Evolutionary conservation across 2,797 vertebrate genomes (phyloP).

Genomic region (Kryptopterus vitreolus): DNA sequence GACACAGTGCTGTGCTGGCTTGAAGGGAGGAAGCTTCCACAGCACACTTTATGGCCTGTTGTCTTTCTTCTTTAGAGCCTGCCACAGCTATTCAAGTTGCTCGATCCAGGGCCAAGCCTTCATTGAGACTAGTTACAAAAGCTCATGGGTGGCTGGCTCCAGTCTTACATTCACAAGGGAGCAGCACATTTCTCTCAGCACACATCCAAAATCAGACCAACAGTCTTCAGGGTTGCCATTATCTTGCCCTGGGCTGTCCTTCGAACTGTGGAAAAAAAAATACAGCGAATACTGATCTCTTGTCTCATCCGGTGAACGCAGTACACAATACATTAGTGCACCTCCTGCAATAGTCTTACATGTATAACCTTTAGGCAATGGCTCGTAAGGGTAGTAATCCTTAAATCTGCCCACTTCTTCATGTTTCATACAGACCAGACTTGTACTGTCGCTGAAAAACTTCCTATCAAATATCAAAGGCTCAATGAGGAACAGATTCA

Average conservation of each 20-base stretch:
- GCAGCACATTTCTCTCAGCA: conserved; percentile 29
- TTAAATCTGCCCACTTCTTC: conserved; percentile 21
- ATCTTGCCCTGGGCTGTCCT: conserved; percentile 41
- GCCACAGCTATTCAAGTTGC: conserved; percentile 41
- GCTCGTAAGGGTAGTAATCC: background rate
- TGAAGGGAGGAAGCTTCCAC: conserved; percentile 22
- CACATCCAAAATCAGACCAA: conserved; percentile 32
- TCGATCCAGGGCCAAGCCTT: conserved; percentile 11
- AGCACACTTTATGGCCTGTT: conserved; percentile 59
- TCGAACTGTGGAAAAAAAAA: conserved; percentile 50
- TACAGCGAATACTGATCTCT: conserved; percentile 22
- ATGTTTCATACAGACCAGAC: conserved; percentile 21
- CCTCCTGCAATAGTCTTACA: conserved; percentile 7
- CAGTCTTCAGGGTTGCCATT: conserved; percentile 34
- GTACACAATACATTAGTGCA: conserved; percentile 6
- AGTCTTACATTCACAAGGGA: conserved; percentile 39
- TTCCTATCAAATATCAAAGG: conserved; percentile 45
- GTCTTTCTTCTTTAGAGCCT: conserved; percentile 54
- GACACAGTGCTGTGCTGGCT: conserved; percentile 28
- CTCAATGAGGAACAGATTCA: conserved; percentile 28
- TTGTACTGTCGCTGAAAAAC: conserved; percentile 16
- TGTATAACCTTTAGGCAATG: conserved; percentile 19
- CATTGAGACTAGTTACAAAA: conserved; percentile 35
- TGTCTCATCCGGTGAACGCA: background rate
- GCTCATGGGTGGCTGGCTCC: conserved; percentile 44